Base-by-base conservation (phyloP, 2,888 invertebrate genomes). In the Timandra comae region DNA sequence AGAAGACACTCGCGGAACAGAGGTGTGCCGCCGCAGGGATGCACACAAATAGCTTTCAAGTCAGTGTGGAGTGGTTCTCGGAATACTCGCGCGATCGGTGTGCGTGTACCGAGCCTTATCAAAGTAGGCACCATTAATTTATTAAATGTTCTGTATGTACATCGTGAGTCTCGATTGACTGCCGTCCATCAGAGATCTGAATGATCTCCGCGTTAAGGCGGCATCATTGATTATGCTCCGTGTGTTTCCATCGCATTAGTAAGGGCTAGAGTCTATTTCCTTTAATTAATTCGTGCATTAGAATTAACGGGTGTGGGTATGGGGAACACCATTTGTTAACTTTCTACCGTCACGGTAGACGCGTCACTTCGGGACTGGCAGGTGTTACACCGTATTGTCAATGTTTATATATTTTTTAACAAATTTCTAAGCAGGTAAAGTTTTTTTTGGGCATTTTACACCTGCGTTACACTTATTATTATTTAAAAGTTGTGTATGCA, bases 21-120 rank as follows among this genome's bases (percentile, higher is more conserved):
- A 69, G 65, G 67, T 70, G 71, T 69, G 65, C 57, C 59, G 53
- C 60, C 65, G 67, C 78, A 78, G 79, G 75, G 76, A 72, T 82
- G 75, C 69, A 74, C 82, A 68, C 61, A 84, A 84, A 82, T 84
- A 84, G 70, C 81, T 74, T 72, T 65, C 65, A 67, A 72, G 65
- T 63, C 62, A 56, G 52, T 67, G 56, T 75, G 68, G 66, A 79
- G 80, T 77, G 72, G 58, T 78, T 80, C 74, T 67, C 47, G 64
- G 73, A 77, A 79, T 63, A 57, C 60, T 70, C 56, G 50, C 57
- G 58, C 50, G 52, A 44, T 51, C 43, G 47, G 58, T 56, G 49
- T 41, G 41, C 33, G 41, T 38, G 49, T 39, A 49, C 43, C 30
- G 37, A 39, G 31, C 30, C 16, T 16, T 16, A 16, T 16, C 16